Percentiles rank a stretch among this genome's conserved stretches.
These are phyloP conservation scores for Tachina grossa DNA, from an alignment of 2,888 invertebrate genomes.

Conservation along the genomic window DNA sequence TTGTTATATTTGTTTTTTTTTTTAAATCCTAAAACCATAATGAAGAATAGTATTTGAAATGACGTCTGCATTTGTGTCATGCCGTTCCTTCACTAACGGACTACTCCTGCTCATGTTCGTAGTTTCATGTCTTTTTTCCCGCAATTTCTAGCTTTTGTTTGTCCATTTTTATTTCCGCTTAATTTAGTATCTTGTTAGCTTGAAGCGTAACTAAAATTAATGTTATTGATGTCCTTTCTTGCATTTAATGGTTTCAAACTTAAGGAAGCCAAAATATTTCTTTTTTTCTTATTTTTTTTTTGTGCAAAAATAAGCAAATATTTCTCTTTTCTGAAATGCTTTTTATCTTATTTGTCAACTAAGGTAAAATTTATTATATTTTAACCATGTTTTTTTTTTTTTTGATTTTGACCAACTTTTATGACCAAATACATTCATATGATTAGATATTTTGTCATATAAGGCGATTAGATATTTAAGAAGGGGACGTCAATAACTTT, in stretches of 20 bases:
- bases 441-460: background rate
- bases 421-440: background rate
- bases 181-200: constrained; percentile 25
- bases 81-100: background rate
- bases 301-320: constrained; percentile 1
- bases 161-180: constrained; percentile 27
- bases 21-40: background rate
- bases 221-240: constrained; percentile 58
- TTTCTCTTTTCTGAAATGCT: constrained; percentile 15
- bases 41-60: background rate
- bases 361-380: constrained; percentile 48
- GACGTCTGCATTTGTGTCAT: background rate
- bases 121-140: background rate
- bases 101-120: background rate
- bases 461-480: background rate
- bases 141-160: background rate
- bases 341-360: constrained; percentile 50
- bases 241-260: constrained; percentile 56
- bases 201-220: constrained; percentile 56
- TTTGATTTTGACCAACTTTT: constrained; percentile 18
- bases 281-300: background rate
- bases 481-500: no score
- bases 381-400: background rate
- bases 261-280: constrained; percentile 9
- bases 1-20: background rate